Base-by-base conservation (phyloP, 1,140 invertebrate species). In the Sitophilus oryzae region DNA sequence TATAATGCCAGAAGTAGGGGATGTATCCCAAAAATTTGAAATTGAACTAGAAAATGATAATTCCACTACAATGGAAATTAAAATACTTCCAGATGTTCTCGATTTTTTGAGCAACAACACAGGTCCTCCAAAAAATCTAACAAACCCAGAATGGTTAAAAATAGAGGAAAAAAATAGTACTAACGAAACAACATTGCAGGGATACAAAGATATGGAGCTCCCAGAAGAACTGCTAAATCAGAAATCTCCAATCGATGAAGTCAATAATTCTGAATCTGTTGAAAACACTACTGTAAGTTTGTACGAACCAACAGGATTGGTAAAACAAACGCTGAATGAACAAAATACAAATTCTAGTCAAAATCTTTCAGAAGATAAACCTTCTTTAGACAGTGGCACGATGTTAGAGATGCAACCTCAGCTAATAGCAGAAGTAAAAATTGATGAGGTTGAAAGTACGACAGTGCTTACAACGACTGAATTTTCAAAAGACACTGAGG, bases 81-180 rank as follows among this genome's bases (percentile, higher is more conserved):
- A 66, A 51, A 66, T 68, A 22, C 40, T 67, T 15, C 61, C 63
- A 9, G 65, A 64, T 47, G 48, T 68, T 46, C 45, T 61, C 20
- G 60, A 61, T 11, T 56, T 61, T 10, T 16, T 58, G 22, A 53
- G 36, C 18, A 66, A 66, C 42, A 55, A 56, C 11, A 64, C 60
- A 3, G 23, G 37, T 23, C 49, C 55, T 11, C 5, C 5, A 22
- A 52, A 48, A 40, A 54, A 62, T 51, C 56, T 40, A 0, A 54
- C 46, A 5, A 34, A 62, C 22, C 52, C 15, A 10, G 57, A 56
- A 19, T 65, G 65, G 66, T 36, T 65, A 37, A 64, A 68, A 56
- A 1, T n/a, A 1, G 9, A n/a, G 1, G 9, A 14, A 18, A 19
- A 30, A 25, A 4, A 40, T 2, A n/a, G 25, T 16, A 43, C 16